Conservation (phyloP, 2,113 vertebrate species). For the Gopherus flavomarginatus region DNA sequence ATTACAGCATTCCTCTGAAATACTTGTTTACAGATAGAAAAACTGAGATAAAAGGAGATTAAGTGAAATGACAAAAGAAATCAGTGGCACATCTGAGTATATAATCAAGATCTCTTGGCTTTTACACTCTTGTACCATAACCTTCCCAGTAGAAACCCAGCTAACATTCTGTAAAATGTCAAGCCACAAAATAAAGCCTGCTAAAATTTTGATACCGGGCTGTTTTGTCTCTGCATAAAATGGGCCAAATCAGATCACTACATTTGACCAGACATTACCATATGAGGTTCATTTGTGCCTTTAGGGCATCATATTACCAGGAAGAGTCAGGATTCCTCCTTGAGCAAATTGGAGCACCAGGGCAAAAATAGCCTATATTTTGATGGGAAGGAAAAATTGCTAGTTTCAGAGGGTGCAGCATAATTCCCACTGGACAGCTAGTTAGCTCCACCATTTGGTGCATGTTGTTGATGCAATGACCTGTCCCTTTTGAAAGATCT, state of each 20-base stretch:
- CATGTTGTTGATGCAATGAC: background rate
- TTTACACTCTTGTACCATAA: background rate
- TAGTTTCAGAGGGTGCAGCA: background rate
- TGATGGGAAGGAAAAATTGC: background rate
- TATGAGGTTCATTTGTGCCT: background rate
- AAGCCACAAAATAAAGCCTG: background rate
- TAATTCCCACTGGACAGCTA: background rate
- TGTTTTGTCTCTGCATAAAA: background rate
- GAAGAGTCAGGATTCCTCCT: background rate
- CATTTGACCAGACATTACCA: background rate
- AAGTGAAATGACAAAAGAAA: background rate
- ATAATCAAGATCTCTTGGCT: background rate
- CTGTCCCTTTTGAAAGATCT: background rate
- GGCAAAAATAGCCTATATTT: background rate
- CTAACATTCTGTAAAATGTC: background rate
- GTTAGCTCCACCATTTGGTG: background rate
- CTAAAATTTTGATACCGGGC: background rate
- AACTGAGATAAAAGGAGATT: constrained; percentile 20
- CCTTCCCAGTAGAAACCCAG: background rate
- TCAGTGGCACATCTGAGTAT: background rate
- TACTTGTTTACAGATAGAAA: background rate
- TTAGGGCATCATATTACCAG: background rate
- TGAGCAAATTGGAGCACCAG: background rate
- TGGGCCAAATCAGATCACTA: background rate
- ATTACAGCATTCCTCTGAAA: background rate